Evolutionary conservation across 1,140 invertebrate species (phyloP).

Genomic region (Drosophila bocki): DNA sequence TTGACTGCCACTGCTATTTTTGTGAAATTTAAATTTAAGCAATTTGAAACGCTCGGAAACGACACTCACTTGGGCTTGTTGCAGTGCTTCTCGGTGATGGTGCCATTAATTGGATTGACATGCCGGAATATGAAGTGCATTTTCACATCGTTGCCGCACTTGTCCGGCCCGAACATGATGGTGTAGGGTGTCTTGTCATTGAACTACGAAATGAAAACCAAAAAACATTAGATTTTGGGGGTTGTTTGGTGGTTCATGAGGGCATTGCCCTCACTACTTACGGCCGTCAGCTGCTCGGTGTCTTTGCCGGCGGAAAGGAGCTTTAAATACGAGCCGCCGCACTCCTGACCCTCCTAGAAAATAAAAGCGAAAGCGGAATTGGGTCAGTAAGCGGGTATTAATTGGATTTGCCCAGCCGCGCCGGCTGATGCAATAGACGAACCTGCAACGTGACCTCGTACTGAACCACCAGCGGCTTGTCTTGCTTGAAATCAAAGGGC

Average conservation of each 20-base stretch:
- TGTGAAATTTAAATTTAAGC: constrained; percentile 3
- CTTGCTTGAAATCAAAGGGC: constrained; percentile 93
- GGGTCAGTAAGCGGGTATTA: constrained; percentile 70
- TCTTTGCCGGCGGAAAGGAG: constrained; percentile 90
- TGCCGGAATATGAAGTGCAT: constrained; percentile 99
- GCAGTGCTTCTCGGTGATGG: constrained; percentile 95
- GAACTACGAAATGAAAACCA: constrained; percentile 87
- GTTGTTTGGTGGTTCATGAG: constrained; percentile 18
- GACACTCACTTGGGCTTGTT: constrained; percentile 91
- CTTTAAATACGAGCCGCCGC: constrained; percentile 99
- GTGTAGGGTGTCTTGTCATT: constrained; percentile 98
- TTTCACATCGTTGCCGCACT: constrained; percentile 98
- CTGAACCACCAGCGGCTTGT: constrained; percentile 96
- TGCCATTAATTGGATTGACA: constrained; percentile 96
- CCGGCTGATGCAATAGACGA: constrained; percentile 69
- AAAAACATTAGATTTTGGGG: constrained; percentile 24
- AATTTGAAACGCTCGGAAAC: constrained; percentile 8
- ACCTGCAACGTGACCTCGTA: constrained; percentile 93
- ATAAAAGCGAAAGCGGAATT: constrained; percentile 30
- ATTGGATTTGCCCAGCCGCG: constrained; percentile 66
- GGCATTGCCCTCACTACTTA: constrained; percentile 38
- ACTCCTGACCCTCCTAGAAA: constrained; percentile 95
- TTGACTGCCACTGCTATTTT: background rate
- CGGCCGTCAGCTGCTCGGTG: constrained; percentile 89
- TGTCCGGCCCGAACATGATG: constrained; percentile 99